Conservation (phyloP, 2,113 vertebrate genomes). For the Psilopogon haemacephalus region DNA sequence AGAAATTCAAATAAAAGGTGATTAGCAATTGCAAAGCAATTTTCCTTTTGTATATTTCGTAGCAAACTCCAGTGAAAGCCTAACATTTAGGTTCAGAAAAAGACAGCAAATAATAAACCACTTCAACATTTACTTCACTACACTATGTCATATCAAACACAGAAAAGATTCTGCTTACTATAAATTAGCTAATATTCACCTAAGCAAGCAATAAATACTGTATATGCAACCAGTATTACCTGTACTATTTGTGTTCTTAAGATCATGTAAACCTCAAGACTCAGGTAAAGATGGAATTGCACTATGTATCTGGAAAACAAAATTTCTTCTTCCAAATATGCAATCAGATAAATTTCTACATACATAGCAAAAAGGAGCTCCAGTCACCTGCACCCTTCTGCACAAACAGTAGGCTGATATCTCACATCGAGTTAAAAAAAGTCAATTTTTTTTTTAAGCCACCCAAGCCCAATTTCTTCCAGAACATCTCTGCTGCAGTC, state of each 20-base stretch:
- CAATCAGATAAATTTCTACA: neutral
- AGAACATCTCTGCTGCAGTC: neutral
- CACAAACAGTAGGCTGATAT: neutral
- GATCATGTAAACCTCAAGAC: neutral
- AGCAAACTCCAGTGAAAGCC: neutral
- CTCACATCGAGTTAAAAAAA: neutral
- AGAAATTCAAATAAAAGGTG: neutral
- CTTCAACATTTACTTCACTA: neutral
- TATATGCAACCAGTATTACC: neutral
- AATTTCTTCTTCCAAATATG: neutral
- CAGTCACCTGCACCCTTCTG: neutral
- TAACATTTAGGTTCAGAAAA: neutral
- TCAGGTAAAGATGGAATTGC: neutral
- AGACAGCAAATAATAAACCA: neutral
- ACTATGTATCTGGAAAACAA: neutral
- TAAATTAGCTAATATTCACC: neutral
- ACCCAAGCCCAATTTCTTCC: neutral
- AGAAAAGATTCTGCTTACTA: neutral
- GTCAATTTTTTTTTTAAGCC: neutral
- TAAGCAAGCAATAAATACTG: neutral
- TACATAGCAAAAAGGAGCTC: neutral
- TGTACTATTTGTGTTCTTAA: neutral
- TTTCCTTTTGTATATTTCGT: neutral
- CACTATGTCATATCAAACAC: neutral
- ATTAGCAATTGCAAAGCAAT: neutral